Evolutionary conservation across 2,888 invertebrate genomes (phyloP).

Genomic region (Epirrita christyi): DNA sequence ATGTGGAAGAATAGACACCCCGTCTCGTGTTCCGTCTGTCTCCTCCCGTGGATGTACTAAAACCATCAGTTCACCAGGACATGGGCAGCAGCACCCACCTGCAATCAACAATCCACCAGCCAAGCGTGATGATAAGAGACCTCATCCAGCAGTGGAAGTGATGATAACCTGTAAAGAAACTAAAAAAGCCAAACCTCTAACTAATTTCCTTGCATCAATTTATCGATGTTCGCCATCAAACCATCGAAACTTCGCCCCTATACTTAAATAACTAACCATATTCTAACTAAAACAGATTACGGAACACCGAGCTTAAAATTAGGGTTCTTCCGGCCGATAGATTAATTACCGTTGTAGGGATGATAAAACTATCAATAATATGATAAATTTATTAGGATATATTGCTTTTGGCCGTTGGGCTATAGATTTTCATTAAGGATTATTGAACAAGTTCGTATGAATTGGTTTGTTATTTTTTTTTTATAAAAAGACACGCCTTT

Average conservation of each 20-base stretch:
- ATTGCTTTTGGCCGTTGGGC: conserved; percentile 22
- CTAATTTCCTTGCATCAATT: neutral
- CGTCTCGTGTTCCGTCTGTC: no score
- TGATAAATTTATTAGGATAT: conserved; percentile 36
- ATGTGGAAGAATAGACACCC: no score
- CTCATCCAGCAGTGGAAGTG: no score
- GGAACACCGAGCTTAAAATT: conserved; percentile 32
- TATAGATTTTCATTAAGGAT: conserved; percentile 13
- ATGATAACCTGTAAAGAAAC: no score
- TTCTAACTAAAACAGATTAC: conserved; percentile 38
- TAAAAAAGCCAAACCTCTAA: neutral
- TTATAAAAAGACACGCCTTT: neutral
- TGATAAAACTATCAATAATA: conserved; percentile 38
- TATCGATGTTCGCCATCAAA: conserved; percentile 3
- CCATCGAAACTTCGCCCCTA: conserved; percentile 3
- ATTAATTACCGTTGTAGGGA: conserved; percentile 30
- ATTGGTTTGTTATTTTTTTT: neutral
- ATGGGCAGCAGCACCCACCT: no score
- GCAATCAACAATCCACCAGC: no score
- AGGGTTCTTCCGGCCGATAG: conserved; percentile 39
- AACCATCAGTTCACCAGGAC: no score
- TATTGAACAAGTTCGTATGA: neutral
- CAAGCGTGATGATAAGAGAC: no score
- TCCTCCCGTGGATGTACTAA: no score
- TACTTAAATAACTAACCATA: conserved; percentile 2